Percentiles rank a stretch among this genome's conserved stretches.
Evolutionary conservation across 64 coral and sea anemone genomes (phyloP).

Genomic region (Porites lutea): DNA sequence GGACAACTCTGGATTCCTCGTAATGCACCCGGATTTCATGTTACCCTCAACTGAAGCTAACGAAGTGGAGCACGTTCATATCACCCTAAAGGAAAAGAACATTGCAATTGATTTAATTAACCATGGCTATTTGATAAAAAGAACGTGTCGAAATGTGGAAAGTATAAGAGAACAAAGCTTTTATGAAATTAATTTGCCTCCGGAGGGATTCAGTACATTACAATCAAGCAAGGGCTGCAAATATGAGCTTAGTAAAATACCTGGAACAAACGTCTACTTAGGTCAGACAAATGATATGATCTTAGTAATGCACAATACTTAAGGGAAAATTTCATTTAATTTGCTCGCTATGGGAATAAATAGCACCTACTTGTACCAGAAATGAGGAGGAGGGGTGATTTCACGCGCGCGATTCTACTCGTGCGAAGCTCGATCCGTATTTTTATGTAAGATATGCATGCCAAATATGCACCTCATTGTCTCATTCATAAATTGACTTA

Average conservation of each 20-base stretch:
- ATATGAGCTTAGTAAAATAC: background rate
- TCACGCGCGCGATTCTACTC: too few species aligned
- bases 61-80: slow-evolving; percentile 31
- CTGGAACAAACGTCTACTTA: slow-evolving; percentile 31
- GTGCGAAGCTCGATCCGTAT: too few species aligned
- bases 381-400: too few species aligned
- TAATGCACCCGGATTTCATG: slow-evolving; percentile 41
- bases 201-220: background rate
- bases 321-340: too few species aligned
- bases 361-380: too few species aligned
- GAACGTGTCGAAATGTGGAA: slow-evolving; percentile 15
- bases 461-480: too few species aligned
- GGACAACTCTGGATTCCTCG: slow-evolving; percentile 41
- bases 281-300: background rate
- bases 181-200: slow-evolving; percentile 48
- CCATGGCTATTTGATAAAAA: slow-evolving; percentile 5
- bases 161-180: slow-evolving; percentile 27
- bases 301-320: too few species aligned
- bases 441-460: too few species aligned
- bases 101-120: slow-evolving; percentile 53
- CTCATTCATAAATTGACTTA: too few species aligned
- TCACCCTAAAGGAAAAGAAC: slow-evolving; percentile 40
- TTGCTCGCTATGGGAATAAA: too few species aligned
- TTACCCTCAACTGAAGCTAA: background rate
- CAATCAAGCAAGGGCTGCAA: background rate